Conservation (phyloP, 2,797 vertebrate species). For the Sebastes miniatus region DNA sequence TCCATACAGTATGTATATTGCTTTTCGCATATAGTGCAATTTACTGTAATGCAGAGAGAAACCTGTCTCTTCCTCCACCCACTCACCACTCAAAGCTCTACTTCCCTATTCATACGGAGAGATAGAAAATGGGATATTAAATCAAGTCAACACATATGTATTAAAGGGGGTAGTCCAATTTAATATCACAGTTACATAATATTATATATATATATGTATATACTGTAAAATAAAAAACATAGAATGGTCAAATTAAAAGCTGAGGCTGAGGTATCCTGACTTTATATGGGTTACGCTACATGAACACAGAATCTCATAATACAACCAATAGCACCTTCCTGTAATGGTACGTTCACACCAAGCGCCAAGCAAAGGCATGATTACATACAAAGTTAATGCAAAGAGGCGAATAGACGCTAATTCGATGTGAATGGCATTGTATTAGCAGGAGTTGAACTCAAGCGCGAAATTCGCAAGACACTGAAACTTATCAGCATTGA, state of each 20-base stretch:
- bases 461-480: no score
- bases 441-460: no score
- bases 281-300: neutral
- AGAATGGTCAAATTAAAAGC: neutral
- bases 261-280: neutral
- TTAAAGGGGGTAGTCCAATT: neutral
- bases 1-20: neutral
- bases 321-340: neutral
- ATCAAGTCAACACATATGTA: neutral
- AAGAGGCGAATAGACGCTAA: no score
- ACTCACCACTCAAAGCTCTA: conserved; percentile 11
- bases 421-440: no score
- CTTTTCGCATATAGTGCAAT: neutral
- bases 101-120: neutral
- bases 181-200: neutral
- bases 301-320: neutral
- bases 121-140: neutral
- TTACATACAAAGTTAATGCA: no score
- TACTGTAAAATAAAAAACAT: neutral
- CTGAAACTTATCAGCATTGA: no score
- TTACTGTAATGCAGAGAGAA: neutral
- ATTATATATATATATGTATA: neutral
- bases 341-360: no score
- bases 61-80: neutral
- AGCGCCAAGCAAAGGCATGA: no score